Evolutionary conservation across 2,888 invertebrate species (phyloP), one percentile per base, ranked within the genome.

Genomic region (Nowickia ferox): DNA sequence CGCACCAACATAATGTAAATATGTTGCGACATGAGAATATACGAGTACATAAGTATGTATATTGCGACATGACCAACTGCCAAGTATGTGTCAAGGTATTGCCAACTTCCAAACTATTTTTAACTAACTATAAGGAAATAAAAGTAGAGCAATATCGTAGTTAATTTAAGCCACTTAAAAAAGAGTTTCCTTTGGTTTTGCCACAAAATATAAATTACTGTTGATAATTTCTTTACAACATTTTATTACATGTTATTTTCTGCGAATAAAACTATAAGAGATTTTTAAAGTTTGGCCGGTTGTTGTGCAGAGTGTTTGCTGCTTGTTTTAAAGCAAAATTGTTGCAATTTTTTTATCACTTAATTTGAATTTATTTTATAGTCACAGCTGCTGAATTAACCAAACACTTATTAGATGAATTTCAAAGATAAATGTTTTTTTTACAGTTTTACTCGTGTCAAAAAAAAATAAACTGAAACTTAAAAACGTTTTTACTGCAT

Each of bases 371-470:
- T 86, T 83, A 86, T 86, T 86, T 86, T 61, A 80, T 72, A 68
- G 83, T 80, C 68, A 76, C 86, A 86, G 86, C 86, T 86, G 86
- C 83, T 83, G 86, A 78, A 85, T 82, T 82, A 78, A 82, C 81
- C 81, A 82, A 66, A 61, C 74, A 84, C 59, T 65, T 78, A 75
- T 79, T 46, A 72, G 84, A 85, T 78, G 74, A 22, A 81, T 83
- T 83, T 72, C 19, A 66, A 44, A 81, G 84, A 77, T 74, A 81
- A 66, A 72, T 59, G 38, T 46, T 61, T 59, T 46, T 59, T 68
- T 68, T 44, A 40, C 13, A 40, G 19, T 48, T 66, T 48, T 65
- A 4, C 15, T 59, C 22, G 15, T 40, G 13, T 53, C 42, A 55
- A 40, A 65, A 17, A 57, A 68, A 19, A 46, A 55, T 42, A 63